Evolutionary conservation across 1,140 invertebrate genomes (phyloP), one percentile per base, ranked within the genome.

Genomic region (Chymomyza costata): DNA sequence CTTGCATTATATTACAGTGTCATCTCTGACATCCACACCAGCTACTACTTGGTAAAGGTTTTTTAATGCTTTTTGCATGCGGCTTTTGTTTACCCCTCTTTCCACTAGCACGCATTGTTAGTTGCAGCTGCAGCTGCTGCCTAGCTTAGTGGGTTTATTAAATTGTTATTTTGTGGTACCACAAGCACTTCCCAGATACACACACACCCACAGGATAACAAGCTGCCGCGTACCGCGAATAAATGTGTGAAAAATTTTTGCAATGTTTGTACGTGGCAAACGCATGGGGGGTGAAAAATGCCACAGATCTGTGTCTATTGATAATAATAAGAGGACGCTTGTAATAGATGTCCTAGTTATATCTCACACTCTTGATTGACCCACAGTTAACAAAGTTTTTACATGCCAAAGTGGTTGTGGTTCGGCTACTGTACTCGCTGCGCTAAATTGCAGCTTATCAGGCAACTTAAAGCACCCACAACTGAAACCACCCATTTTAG

Each of bases 391-490:
- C 66, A 46, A 62, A 65, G 52, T 65, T 55, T 56, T 65, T 68
- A 53, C 69, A 73, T 73, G 69, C 59, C 46, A 64, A 31, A 38
- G 19, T 47, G 7, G 7, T 21, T n/a, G 46, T 21, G 15, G 45
- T 41, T 32, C 21, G 25, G 30, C 65, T 41, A 16, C 47, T n/a
- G n/a, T n/a, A 54, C 66, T 69, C 66, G 57, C 31, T 54, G 56
- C 64, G 19, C 53, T 34, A 60, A 76, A 76, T 78, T 78, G 71
- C 71, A 54, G 66, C 71, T 76, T 71, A 76, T 71, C 71, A 66
- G 71, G 66, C 59, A 44, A 59, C 31, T 1, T 16, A 28, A 44
- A 15, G 10, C 14, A n/a, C 6, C 8, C 8, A 37, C 7, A 10
- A 30, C n/a, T n/a, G 10, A 10, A 61, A 30, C 37, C 32, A 47